Conservation (phyloP, 2,113 vertebrate genomes). For the Nannobrachium achirus region DNA sequence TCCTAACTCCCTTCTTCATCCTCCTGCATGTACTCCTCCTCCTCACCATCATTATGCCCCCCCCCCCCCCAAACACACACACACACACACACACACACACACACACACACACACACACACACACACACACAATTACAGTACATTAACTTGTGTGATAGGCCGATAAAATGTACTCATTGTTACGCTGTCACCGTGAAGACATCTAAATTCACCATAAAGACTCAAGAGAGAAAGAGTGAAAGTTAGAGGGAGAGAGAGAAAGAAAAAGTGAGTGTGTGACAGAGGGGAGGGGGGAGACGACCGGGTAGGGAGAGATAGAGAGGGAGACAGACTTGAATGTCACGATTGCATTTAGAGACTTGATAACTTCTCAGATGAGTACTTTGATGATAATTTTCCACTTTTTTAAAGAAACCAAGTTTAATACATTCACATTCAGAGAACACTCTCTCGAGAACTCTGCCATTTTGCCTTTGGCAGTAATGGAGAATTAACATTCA, state of each 20-base stretch:
- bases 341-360: conserved; percentile 5
- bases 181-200: conserved; percentile 6
- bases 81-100: conserved; percentile 8
- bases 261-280: neutral
- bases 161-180: conserved; percentile 28
- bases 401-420: too few relatives aligned
- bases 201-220: conserved; percentile 16
- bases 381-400: too few relatives aligned
- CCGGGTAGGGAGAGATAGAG: too few relatives aligned
- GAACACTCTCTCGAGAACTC: too few relatives aligned
- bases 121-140: too few relatives aligned
- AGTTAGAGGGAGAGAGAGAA: neutral
- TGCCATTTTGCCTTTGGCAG: too few relatives aligned
- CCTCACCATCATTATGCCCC: neutral
- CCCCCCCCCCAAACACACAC: neutral
- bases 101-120: neutral
- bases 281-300: neutral
- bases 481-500: too few relatives aligned
- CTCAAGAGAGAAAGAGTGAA: neutral
- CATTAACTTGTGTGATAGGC: too few relatives aligned
- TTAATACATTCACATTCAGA: too few relatives aligned
- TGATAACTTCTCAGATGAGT: too few relatives aligned
- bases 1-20: too few relatives aligned
- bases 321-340: too few relatives aligned
- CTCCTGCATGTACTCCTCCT: neutral